These are phyloP conservation scores for Bombus vancouverensis DNA, from an alignment of 1,140 invertebrate genomes.

Conservation along the genomic window DNA sequence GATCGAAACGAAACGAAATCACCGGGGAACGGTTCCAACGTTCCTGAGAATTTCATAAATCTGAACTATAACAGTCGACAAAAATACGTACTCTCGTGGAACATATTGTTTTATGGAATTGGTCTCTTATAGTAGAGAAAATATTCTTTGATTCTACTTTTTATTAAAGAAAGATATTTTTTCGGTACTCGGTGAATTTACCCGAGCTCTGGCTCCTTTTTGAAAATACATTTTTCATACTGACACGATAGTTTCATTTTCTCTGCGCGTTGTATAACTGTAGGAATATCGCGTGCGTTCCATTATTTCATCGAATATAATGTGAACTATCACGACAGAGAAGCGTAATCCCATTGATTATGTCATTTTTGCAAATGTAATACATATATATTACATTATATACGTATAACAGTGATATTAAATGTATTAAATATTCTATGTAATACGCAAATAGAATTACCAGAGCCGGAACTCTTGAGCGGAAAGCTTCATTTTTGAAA, in stretches of 20 bases:
- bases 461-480: too few species aligned
- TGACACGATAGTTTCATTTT: background rate
- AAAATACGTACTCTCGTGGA: background rate
- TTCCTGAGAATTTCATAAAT: slow-evolving; percentile 15
- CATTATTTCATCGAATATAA: background rate
- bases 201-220: background rate
- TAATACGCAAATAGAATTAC: background rate
- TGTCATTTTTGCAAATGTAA: background rate
- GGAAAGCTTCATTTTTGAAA: too few species aligned
- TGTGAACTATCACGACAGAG: background rate
- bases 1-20: background rate
- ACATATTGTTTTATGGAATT: background rate
- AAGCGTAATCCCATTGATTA: background rate
- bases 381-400: background rate
- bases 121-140: background rate
- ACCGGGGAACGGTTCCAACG: background rate
- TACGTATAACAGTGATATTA: background rate
- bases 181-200: too few species aligned
- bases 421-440: background rate
- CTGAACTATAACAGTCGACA: background rate
- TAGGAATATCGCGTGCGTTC: background rate
- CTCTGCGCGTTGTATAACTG: background rate
- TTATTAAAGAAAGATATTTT: background rate
- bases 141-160: background rate
- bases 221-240: slow-evolving; percentile 24